Percentiles rank a stretch among this genome's conserved stretches.
Evolutionary conservation across 2,797 vertebrate genomes (phyloP).

Genomic region (Oceanodroma leucorhoa): DNA sequence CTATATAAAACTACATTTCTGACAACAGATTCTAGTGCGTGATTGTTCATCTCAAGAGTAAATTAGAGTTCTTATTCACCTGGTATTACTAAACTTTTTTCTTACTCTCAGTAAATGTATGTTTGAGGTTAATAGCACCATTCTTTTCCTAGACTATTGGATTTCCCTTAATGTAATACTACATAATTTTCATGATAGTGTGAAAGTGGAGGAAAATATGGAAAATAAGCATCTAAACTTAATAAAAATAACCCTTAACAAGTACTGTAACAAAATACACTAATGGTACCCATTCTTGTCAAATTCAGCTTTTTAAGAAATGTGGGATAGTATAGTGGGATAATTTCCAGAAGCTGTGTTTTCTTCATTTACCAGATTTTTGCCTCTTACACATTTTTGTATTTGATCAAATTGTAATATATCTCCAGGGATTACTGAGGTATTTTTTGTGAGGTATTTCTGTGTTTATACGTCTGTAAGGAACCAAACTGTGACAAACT

Average conservation of each 20-base stretch:
- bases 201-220: not conserved
- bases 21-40: constrained; percentile 11
- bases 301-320: not conserved
- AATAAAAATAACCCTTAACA: constrained; percentile 14
- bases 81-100: constrained; percentile 51
- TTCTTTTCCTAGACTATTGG: constrained; percentile 43
- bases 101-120: constrained; percentile 35
- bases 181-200: constrained; percentile 29
- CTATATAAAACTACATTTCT: constrained; percentile 18
- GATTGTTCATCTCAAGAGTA: constrained; percentile 27
- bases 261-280: not conserved
- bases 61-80: constrained; percentile 20
- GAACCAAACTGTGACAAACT: too few species aligned
- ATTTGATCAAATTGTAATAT: not conserved
- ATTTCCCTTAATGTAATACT: constrained; percentile 51
- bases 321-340: not conserved
- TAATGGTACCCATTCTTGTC: not conserved
- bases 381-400: not conserved
- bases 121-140: constrained; percentile 52
- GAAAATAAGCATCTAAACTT: constrained; percentile 7
- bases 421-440: not conserved
- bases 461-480: not conserved
- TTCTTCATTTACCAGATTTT: not conserved
- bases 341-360: not conserved
- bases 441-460: not conserved